Percentiles rank a stretch among this genome's conserved stretches.
Conservation (phyloP, 2,113 vertebrate species). For the Verasper variegatus region DNA sequence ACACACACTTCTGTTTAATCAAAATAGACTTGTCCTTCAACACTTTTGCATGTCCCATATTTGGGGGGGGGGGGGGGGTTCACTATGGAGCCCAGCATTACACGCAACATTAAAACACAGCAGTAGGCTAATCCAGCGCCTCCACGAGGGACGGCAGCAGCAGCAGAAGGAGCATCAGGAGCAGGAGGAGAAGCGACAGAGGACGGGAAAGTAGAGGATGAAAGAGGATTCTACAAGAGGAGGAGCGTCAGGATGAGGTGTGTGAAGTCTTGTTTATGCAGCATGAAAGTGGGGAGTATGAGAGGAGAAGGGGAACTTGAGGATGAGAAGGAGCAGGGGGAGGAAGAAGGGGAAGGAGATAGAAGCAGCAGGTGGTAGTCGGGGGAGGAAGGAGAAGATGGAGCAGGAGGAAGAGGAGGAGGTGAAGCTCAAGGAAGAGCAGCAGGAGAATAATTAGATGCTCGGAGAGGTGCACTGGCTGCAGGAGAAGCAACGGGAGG, state of each 20-base stretch:
- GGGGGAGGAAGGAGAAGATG: neutral
- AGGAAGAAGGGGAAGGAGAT: neutral
- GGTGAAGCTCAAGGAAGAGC: neutral
- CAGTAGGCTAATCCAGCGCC: slow-evolving; percentile 65
- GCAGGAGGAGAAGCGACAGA: neutral
- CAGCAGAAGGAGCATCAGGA: slow-evolving; percentile 26
- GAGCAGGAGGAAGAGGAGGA: neutral
- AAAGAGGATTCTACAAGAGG: neutral
- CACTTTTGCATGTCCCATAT: slow-evolving; percentile 66
- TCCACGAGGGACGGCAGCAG: slow-evolving; percentile 48
- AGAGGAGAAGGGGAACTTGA: neutral
- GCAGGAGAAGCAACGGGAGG: neutral
- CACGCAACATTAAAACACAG: slow-evolving; percentile 74
- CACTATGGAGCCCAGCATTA: slow-evolving; percentile 65
- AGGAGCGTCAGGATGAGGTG: neutral
- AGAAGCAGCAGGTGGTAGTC: neutral
- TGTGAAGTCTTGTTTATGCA: neutral
- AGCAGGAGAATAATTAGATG: neutral
- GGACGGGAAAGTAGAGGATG: neutral
- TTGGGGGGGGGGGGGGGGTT: slow-evolving; percentile 40
- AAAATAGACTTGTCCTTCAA: slow-evolving; percentile 66
- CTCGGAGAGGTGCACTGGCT: neutral
- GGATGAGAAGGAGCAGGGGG: neutral
- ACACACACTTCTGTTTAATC: no score
- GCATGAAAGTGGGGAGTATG: neutral